phyloP scores from a whole-genome alignment of 35 echinoderm and acorn worm species.

The Ophiothrix spiculata region DNA sequence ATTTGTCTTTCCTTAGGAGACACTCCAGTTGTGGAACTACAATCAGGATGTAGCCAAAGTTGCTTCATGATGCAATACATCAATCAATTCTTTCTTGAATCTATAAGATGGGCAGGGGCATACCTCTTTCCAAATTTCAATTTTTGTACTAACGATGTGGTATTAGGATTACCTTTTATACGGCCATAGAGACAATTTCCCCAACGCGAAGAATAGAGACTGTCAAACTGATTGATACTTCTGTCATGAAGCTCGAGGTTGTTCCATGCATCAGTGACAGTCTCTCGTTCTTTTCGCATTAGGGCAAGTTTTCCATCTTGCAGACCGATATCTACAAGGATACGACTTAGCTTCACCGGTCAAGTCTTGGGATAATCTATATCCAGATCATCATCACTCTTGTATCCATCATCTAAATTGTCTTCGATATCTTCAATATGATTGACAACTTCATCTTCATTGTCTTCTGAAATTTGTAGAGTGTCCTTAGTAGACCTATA shows the following conservation, averaged over 20 bases:
- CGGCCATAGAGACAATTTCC: too few species aligned
- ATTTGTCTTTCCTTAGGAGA: too few species aligned
- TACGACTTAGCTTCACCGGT: slow-evolving; percentile 10
- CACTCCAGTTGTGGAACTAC: too few species aligned
- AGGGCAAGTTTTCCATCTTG: slow-evolving; percentile 34
- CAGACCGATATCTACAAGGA: slow-evolving; percentile 23
- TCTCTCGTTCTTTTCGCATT: background rate
- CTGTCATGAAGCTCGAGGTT: slow-evolving; percentile 50
- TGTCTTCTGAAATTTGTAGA: background rate
- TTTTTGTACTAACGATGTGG: too few species aligned
- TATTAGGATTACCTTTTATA: too few species aligned
- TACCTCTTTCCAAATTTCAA: too few species aligned
- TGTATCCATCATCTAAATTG: background rate
- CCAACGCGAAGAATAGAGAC: too few species aligned
- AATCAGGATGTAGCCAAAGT: too few species aligned
- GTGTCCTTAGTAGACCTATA: background rate
- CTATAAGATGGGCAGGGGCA: too few species aligned
- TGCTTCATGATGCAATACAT: too few species aligned
- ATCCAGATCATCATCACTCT: slow-evolving; percentile 5
- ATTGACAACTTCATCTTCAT: background rate
- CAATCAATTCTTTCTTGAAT: too few species aligned
- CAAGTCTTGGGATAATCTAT: background rate
- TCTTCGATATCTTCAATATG: background rate
- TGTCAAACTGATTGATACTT: too few species aligned
- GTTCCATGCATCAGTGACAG: slow-evolving; percentile 44